phyloP scores from a whole-genome alignment of 2,113 vertebrate genomes.

The Seriola rivoliana region DNA sequence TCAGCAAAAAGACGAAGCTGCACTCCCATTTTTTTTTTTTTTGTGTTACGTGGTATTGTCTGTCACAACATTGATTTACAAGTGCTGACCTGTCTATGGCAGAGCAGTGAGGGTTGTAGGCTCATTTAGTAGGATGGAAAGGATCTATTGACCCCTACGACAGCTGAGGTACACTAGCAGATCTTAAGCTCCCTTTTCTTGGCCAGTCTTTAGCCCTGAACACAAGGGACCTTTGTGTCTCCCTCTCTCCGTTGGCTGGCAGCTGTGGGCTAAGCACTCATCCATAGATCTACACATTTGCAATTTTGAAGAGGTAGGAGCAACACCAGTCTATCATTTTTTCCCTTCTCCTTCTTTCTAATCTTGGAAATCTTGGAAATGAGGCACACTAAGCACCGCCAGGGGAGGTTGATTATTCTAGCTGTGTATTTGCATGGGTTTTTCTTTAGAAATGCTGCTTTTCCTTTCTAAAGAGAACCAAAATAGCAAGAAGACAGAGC shows the following conservation, averaged over 20 bases:
- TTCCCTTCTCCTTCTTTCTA: conserved; percentile 49
- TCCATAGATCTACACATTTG: conserved; percentile 76
- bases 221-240: conserved; percentile 79
- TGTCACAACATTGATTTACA: conserved; percentile 61
- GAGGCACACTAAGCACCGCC: conserved; percentile 37
- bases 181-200: conserved; percentile 75
- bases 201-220: conserved; percentile 73
- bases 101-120: conserved; percentile 40
- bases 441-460: conserved; percentile 52
- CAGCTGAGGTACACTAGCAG: conserved; percentile 82
- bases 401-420: conserved; percentile 66
- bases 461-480: conserved; percentile 38
- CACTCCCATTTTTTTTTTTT: background rate
- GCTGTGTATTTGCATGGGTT: conserved; percentile 54
- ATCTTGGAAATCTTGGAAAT: conserved; percentile 68
- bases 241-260: conserved; percentile 75
- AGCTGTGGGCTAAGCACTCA: conserved; percentile 79
- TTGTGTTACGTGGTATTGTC: conserved; percentile 26
- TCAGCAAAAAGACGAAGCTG: conserved; percentile 21
- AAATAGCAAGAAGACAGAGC: conserved; percentile 38
- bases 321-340: conserved; percentile 63
- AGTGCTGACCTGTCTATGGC: conserved; percentile 49
- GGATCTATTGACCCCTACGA: conserved; percentile 76
- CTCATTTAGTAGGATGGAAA: conserved; percentile 61
- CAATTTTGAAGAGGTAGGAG: conserved; percentile 67